A percentile compares a stretch with the other conserved stretches of the same genome.
phyloP scores from a whole-genome alignment of 2,113 vertebrate genomes.

The Lamprologus ornatipinnis region DNA sequence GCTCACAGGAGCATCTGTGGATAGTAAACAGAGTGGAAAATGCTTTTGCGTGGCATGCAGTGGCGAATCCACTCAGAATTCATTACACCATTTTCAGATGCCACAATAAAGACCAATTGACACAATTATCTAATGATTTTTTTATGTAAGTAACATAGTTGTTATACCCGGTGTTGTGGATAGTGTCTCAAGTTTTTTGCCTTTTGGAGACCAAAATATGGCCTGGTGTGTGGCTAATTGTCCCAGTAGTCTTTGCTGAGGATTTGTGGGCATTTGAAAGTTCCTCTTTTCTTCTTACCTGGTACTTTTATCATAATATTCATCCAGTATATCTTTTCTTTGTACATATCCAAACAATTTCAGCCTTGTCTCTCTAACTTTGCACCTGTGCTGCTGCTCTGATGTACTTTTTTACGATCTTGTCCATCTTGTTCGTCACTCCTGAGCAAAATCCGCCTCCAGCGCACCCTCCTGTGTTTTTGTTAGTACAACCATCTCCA shows the following conservation, averaged over 20 bases:
- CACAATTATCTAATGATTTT: not conserved
- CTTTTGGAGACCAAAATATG: not conserved
- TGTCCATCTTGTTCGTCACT: not conserved
- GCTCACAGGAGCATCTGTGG: not conserved
- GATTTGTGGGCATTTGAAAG: not conserved
- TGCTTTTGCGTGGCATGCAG: not conserved
- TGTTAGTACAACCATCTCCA: not conserved
- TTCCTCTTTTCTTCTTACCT: not conserved
- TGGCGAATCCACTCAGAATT: not conserved
- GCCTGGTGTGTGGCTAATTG: not conserved
- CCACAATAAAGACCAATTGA: not conserved
- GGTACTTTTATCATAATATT: fast-evolving
- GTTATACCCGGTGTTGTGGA: not conserved
- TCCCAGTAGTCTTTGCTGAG: not conserved
- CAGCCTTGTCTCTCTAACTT: not conserved
- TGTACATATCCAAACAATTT: not conserved
- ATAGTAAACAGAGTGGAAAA: not conserved
- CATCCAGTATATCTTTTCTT: not conserved
- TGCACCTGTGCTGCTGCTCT: not conserved
- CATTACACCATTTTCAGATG: not conserved
- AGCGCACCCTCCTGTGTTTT: not conserved
- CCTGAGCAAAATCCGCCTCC: not conserved
- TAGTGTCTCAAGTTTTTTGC: not conserved
- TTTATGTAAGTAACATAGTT: not conserved
- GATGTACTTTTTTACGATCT: not conserved